Evolutionary conservation across 2,113 vertebrate genomes (phyloP), one percentile per base, ranked within the genome.

Genomic region (Struthidea cinerea): DNA sequence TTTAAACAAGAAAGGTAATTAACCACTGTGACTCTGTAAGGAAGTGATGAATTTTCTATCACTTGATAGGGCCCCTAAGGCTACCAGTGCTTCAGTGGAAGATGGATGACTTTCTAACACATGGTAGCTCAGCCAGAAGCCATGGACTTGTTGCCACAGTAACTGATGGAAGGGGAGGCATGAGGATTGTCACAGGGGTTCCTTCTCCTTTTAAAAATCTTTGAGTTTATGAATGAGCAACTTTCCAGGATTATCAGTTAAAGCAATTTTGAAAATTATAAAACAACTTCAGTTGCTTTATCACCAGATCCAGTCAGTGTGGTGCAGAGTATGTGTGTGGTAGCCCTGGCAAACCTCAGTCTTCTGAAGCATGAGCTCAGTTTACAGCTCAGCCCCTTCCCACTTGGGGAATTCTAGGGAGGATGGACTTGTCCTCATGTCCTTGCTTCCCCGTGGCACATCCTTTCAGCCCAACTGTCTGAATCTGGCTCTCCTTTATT

Each of bases 31-130:
- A 41, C 42, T 86, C 44, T 69, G 63, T 80, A 74, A 83, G 47
- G 85, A 80, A 30, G 67, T 90, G 90, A 85, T 84, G 63, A 84
- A 84, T 96, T 88, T 92, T 67, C 80, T 27, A n/a, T 84, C 88
- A 44, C 64, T 84, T 92, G 56, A 49, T 46, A 84, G 71, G 23
- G 33, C 44, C 47, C 50, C 59, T 69, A 64, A 80, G 59, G 49
- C 70, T 90, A 52, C 61, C 61, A 39, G 47, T 69, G 49, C 73
- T 89, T 90, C 76, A 88, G 37, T 83, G 83, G 30, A 61, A 76
- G 85, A 83, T 39, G 50, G 44, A 49, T 94, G 47, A 47, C 88
- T 80, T 93, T 75, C 57, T 20, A 56, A 64, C 41, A 61, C 18
- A 17, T 1, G 1, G 46, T 53, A 68, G 26, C 78, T 95, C 50